Evolutionary conservation across 2,797 vertebrate species (phyloP), one percentile per base, ranked within the genome.

Genomic region (Muraenolepis orangiensis): DNA sequence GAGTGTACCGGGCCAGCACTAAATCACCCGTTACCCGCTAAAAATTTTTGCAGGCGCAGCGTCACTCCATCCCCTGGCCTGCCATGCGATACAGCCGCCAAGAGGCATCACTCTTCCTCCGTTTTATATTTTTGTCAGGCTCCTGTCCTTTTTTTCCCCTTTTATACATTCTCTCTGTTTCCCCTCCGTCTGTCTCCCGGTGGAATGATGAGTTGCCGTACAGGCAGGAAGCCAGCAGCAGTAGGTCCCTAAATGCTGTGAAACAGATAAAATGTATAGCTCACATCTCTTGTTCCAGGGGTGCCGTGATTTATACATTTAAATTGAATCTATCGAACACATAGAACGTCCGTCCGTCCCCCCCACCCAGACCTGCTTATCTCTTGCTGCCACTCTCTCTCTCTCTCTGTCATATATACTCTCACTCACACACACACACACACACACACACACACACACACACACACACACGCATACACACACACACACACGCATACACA

Each of bases 221-320:
- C n/a, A n/a, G 76, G 89, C 92, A 93, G 93, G 92, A 94, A 94
- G 89, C 83, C 75, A 76, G 87, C 85, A 78, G 75, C n/a, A n/a
- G n/a, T n/a, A n/a, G 85, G 74, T 82, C 86, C 86, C 85, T 86
- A 80, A n/a, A 88, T 76, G 86, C 75, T 78, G 64, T 69, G 75
- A 75, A 73, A 74, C 67, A 82, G 83, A 87, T 86, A 78, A 90
- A 89, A 89, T 87, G 82, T 91, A 90, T 90, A 87, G 90, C 86
- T 91, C 88, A 87, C 86, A 87, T 89, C 87, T 93, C 89, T 86
- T 81, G 80, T 87, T 90, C 88, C 84, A 86, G 72, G 83, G 69
- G 71, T 69, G 28, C 28, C 78, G n/a, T 89, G 90, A 91, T 90
- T 89, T 89, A 91, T 91, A 26, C 85, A 30, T 75, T 71, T 73